phyloP scores from a whole-genome alignment of 1,140 invertebrate species.

The Bombus difficillimus region DNA sequence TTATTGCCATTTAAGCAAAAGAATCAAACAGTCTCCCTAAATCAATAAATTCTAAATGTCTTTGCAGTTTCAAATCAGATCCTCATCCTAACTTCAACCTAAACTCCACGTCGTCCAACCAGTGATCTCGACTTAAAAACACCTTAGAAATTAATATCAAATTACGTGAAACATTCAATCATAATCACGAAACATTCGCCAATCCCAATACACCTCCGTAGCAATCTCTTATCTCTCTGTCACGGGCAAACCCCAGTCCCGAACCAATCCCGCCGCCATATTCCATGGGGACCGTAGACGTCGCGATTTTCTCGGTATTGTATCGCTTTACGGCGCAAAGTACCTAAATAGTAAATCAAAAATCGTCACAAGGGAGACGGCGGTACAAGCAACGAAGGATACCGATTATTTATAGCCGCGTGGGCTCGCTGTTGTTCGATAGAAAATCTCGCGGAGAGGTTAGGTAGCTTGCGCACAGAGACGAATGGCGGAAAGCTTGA shows the following conservation, averaged over 20 bases:
- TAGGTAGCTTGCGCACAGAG: background rate
- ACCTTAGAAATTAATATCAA: background rate
- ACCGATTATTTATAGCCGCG: slow-evolving; percentile 44
- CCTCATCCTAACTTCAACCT: too few species aligned
- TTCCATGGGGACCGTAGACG: background rate
- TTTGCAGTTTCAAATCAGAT: too few species aligned
- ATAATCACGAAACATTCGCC: background rate
- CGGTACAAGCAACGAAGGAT: background rate
- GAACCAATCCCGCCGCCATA: background rate
- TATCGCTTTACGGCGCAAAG: background rate
- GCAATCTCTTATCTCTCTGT: background rate
- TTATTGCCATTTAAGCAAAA: too few species aligned
- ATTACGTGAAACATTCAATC: background rate
- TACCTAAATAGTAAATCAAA: slow-evolving; percentile 21
- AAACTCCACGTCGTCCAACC: too few species aligned
- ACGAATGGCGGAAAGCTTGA: slow-evolving; percentile 60
- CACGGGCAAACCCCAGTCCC: background rate
- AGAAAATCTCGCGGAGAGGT: slow-evolving; percentile 25
- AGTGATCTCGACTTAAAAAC: background rate
- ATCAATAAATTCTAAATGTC: too few species aligned
- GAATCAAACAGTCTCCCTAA: too few species aligned
- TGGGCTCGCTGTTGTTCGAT: slow-evolving; percentile 25
- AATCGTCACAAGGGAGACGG: background rate
- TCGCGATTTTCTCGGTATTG: background rate
- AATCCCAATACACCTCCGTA: background rate